Percentiles rank a stretch among this genome's conserved stretches.
These are phyloP conservation scores for Athrips mouffetella DNA, from an alignment of 2,888 invertebrate species.

Conservation along the genomic window DNA sequence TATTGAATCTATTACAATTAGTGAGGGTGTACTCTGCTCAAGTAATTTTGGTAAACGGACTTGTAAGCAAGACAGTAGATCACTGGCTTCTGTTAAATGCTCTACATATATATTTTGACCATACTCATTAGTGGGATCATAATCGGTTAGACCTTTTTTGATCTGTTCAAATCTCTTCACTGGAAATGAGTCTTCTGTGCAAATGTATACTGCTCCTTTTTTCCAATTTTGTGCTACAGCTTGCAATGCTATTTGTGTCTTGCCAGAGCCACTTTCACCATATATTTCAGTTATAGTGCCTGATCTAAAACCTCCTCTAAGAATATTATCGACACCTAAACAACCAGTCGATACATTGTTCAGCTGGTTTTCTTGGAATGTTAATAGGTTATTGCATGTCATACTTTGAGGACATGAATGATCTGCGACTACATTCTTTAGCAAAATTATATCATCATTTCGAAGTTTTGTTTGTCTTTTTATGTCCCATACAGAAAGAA, in stretches of 20 bases:
- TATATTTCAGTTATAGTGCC: conserved; percentile 86
- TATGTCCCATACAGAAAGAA: conserved; percentile 54
- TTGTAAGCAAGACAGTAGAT: conserved; percentile 56
- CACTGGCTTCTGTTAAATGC: conserved; percentile 59
- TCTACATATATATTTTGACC: conserved; percentile 62
- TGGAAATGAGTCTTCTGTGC: conserved; percentile 85
- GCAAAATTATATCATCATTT: conserved; percentile 45
- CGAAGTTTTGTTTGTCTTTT: conserved; percentile 55
- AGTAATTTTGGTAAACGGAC: conserved; percentile 58
- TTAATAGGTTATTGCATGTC: conserved; percentile 35
- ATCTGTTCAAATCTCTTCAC: conserved; percentile 64
- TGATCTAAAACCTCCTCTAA: conserved; percentile 83
- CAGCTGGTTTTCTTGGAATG: conserved; percentile 31
- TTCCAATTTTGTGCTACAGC: conserved; percentile 82
- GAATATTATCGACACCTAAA: conserved; percentile 73
- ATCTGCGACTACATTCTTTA: conserved; percentile 49
- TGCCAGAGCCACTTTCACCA: conserved; percentile 89
- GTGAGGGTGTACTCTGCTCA: conserved; percentile 37
- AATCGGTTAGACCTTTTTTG: conserved; percentile 34
- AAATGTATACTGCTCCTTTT: conserved; percentile 81
- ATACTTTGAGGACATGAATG: conserved; percentile 36
- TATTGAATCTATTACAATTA: conserved; percentile 64
- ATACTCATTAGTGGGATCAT: conserved; percentile 35
- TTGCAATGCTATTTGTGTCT: conserved; percentile 89
- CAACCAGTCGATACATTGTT: conserved; percentile 75